Evolutionary conservation across 1,140 invertebrate genomes (phyloP).

Genomic region (Lepidostoma basale): DNA sequence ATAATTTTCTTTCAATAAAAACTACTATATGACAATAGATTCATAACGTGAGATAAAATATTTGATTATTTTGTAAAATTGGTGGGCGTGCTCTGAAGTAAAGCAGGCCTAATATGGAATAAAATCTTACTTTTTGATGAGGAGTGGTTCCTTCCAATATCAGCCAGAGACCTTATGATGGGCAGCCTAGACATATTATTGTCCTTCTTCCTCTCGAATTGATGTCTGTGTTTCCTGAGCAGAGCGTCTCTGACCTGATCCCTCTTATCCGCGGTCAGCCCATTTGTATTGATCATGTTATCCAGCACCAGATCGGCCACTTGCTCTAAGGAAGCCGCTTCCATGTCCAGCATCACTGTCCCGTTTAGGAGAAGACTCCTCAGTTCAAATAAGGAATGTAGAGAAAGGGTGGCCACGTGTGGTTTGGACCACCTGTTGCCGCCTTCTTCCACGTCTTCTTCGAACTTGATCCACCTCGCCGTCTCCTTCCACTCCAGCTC

Average conservation of each 20-base stretch:
- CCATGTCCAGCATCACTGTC: conserved; percentile 90
- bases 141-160: conserved; percentile 95
- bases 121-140: conserved; percentile 89
- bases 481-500: conserved; percentile 97
- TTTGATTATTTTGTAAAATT: neutral
- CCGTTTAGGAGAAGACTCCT: conserved; percentile 87
- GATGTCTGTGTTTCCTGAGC: conserved; percentile 91
- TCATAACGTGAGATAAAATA: neutral
- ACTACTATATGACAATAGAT: too few relatives aligned
- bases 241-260: conserved; percentile 89
- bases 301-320: conserved; percentile 91
- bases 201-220: conserved; percentile 85
- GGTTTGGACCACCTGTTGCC: conserved; percentile 95
- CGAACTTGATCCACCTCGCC: conserved; percentile 96
- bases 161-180: conserved; percentile 93
- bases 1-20: too few relatives aligned
- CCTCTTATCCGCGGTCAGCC: conserved; percentile 74
- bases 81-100: neutral
- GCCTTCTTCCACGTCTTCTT: conserved; percentile 93
- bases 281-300: conserved; percentile 84
- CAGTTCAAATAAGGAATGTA: conserved; percentile 90
- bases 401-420: conserved; percentile 88
- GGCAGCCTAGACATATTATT: conserved; percentile 84
- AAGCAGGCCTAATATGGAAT: neutral
- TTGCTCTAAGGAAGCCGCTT: conserved; percentile 82